Percentiles rank a stretch among this genome's conserved stretches.
These are phyloP conservation scores for Rhynchonycteris naso DNA, from an alignment of 2,797 vertebrate species.

Conservation along the genomic window DNA sequence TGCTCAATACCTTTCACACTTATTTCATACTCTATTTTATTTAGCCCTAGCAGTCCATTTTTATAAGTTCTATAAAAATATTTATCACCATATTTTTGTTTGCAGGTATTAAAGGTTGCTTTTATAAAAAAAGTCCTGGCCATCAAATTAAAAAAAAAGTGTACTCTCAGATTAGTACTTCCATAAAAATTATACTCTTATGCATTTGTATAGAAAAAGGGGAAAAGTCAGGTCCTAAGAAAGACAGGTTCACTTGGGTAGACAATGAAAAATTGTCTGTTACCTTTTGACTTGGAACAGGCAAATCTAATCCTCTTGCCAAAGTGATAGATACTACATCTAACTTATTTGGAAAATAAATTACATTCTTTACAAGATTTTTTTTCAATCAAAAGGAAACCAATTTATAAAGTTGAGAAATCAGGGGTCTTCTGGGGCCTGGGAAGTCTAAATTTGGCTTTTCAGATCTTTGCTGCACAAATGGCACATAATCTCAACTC, in stretches of 20 bases:
- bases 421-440: background rate
- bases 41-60: constrained; percentile 32
- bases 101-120: background rate
- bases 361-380: background rate
- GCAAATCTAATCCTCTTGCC: background rate
- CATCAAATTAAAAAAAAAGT: background rate
- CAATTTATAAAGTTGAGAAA: constrained; percentile 27
- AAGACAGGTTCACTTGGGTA: background rate
- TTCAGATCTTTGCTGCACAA: constrained; percentile 64
- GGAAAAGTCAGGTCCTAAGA: background rate
- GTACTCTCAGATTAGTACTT: background rate
- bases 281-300: constrained; percentile 5
- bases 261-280: background rate
- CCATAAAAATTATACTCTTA: background rate
- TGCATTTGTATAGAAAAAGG: constrained; percentile 12
- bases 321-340: background rate
- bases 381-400: background rate
- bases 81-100: background rate
- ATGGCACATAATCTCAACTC: constrained; percentile 38
- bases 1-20: background rate
- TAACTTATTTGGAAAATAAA: constrained; percentile 10
- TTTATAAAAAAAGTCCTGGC: constrained; percentile 38
- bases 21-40: constrained; percentile 41
- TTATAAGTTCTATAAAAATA: constrained; percentile 8
- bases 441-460: constrained; percentile 11